Base-by-base conservation (phyloP, 2,113 vertebrate genomes). In the Coregonus clupeaformis region DNA sequence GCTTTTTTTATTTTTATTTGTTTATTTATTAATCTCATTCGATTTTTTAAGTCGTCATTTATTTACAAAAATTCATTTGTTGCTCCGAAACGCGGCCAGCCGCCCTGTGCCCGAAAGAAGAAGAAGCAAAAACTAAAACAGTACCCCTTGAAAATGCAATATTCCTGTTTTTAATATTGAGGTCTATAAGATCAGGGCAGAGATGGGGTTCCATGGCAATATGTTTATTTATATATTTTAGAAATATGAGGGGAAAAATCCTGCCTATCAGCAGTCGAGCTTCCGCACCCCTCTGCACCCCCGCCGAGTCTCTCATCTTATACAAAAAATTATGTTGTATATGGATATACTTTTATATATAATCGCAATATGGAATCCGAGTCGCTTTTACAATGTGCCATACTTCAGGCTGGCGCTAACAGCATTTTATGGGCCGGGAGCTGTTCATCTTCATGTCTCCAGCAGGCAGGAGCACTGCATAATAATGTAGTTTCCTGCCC, bases 401-500 rank as follows among this genome's bases (percentile, higher is more conserved):
- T 98, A 98, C 96, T 97, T 98, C 96, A 97, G 95, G 88, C 95
- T 93, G 93, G 93, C 91, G 84, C 96, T 97, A 98, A 98, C 96
- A 98, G 93, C 95, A 98, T 98, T 98, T 98, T 95, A 97, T 95
- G 93, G 95, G 95, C 95, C 92, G 88, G 93, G 94, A 95, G 94
- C 95, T 97, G 96, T 98, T 99, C 95, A 98, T 99, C 97, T 98
- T 98, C 93, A 94, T 97, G 96, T 98, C 97, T 96, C 92, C 93
- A 94, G 95, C 91, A 97, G 95, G 94, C 95, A 96, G 95, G 93
- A 94, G 94, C 94, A 93, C 95, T 98, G 97, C 97, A 98, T 98
- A 98, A 98, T 98, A 98, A 98, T 97, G 95, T 96, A 95, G 96
- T 97, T 98, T 96, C 95, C 97, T 96, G 96, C 95, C 95, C 95